A percentile compares a stretch with the other conserved stretches of the same genome.
Conservation (phyloP, 2,113 vertebrate species). For the Nycticorax nycticorax region DNA sequence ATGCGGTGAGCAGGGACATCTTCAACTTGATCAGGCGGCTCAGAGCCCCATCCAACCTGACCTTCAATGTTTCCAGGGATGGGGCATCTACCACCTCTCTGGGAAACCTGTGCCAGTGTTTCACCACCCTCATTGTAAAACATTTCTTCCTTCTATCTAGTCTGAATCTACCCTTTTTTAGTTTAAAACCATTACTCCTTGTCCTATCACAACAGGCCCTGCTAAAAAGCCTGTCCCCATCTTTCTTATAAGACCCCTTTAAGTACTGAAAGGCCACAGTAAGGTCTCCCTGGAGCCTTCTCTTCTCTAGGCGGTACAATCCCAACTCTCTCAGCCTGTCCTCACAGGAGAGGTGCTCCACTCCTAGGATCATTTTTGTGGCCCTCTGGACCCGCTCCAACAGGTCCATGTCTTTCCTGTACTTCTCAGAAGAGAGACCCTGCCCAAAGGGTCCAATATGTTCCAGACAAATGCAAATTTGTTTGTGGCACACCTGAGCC, state of each 20-base stretch:
- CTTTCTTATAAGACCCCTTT: background rate
- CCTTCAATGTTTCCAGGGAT: background rate
- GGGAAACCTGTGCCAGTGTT: background rate
- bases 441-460: background rate
- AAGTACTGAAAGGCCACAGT: background rate
- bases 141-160: background rate
- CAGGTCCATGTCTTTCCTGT: background rate
- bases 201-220: background rate
- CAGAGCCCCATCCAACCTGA: background rate
- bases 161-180: background rate
- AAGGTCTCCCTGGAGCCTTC: background rate
- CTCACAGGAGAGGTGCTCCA: background rate
- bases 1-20: background rate
- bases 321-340: background rate
- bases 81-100: background rate
- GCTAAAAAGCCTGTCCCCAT: background rate
- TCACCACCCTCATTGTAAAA: background rate
- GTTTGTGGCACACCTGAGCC: background rate
- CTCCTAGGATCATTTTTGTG: background rate
- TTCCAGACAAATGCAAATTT: background rate
- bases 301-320: background rate
- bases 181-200: background rate
- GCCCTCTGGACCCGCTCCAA: background rate
- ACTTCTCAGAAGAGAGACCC: background rate
- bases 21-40: background rate